These are phyloP conservation scores for Bubo blakistoni DNA, from an alignment of 2,113 vertebrate genomes.

Conservation along the genomic window DNA sequence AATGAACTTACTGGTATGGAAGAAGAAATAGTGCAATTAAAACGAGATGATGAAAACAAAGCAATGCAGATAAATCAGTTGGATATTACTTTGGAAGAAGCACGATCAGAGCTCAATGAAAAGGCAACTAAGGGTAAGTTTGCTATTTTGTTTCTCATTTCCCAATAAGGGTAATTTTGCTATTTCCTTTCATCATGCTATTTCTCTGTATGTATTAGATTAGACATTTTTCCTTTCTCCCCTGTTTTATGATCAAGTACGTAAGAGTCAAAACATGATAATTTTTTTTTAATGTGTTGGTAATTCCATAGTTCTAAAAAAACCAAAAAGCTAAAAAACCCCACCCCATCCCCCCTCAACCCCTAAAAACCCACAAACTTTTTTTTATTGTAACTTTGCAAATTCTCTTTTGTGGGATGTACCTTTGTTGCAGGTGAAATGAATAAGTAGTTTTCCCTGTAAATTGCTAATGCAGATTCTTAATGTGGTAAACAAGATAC, in stretches of 20 bases:
- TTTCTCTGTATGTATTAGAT: not conserved
- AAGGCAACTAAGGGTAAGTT: conserved; percentile 76
- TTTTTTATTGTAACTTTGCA: not conserved
- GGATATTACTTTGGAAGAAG: conserved; percentile 84
- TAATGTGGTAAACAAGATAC: not conserved
- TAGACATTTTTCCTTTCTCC: not conserved
- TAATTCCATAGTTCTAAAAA: not conserved
- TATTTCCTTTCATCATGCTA: not conserved
- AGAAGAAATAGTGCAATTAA: conserved; percentile 76
- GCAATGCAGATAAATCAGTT: conserved; percentile 80
- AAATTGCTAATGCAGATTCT: not conserved
- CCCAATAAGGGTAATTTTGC: no score
- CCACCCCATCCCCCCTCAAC: not conserved
- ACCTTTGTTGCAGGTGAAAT: not conserved
- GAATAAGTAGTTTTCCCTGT: not conserved
- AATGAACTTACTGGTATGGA: conserved; percentile 77
- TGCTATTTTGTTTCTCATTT: not conserved
- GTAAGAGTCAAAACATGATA: not conserved
- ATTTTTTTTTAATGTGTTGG: not conserved
- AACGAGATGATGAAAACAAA: conserved; percentile 82
- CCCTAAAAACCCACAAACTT: not conserved
- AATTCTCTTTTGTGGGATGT: not conserved
- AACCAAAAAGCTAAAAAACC: not conserved
- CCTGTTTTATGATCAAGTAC: not conserved
- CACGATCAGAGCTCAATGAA: conserved; percentile 80